Evolutionary conservation across 2,797 vertebrate species (phyloP).

Genomic region (Pogonophryne albipinna): DNA sequence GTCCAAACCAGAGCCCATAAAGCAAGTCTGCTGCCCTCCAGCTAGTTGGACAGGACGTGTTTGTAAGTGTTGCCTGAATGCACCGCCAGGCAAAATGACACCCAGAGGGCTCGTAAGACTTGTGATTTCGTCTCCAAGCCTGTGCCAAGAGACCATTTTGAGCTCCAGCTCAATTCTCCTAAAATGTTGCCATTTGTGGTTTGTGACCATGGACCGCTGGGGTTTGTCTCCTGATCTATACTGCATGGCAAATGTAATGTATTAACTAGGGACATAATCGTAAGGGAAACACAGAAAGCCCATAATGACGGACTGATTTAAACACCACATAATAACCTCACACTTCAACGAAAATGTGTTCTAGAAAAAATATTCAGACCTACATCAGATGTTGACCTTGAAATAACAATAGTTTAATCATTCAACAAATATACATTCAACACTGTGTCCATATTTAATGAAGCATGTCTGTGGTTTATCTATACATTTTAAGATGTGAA

Average conservation of each 20-base stretch:
- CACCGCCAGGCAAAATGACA: slow-evolving; percentile 75
- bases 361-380: slow-evolving; percentile 33
- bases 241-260: slow-evolving; percentile 41
- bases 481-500: slow-evolving; percentile 20
- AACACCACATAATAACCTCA: slow-evolving; percentile 42
- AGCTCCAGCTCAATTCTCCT: slow-evolving; percentile 68
- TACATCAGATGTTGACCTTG: slow-evolving; percentile 5
- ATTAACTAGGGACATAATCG: slow-evolving; percentile 50
- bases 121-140: slow-evolving; percentile 71
- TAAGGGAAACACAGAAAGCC: slow-evolving; percentile 39
- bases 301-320: slow-evolving; percentile 35
- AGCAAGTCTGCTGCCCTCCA: slow-evolving; percentile 70
- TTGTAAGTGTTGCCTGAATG: slow-evolving; percentile 82
- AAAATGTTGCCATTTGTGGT: slow-evolving; percentile 68
- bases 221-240: slow-evolving; percentile 59
- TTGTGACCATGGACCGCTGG: slow-evolving; percentile 61
- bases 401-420: slow-evolving; percentile 22
- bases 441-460: neutral
- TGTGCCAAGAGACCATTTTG: slow-evolving; percentile 67
- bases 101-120: slow-evolving; percentile 77
- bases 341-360: slow-evolving; percentile 27
- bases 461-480: neutral
- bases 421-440: slow-evolving; percentile 23
- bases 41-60: slow-evolving; percentile 78
- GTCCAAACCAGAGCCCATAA: slow-evolving; percentile 81